Evolutionary conservation across 2,113 vertebrate species (phyloP).

Genomic region (Brachionichthys hirsutus): DNA sequence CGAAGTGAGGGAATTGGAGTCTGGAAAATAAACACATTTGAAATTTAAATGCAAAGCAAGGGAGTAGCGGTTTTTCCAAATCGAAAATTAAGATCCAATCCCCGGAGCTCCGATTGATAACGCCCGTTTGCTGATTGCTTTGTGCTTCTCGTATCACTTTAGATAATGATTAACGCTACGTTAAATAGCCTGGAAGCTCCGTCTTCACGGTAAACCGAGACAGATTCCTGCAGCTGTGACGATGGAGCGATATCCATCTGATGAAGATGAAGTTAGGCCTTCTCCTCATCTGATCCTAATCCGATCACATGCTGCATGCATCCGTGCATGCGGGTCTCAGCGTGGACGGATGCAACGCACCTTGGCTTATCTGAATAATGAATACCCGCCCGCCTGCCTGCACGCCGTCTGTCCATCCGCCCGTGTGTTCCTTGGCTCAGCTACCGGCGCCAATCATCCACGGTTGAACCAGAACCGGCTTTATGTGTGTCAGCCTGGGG

Average conservation of each 20-base stretch:
- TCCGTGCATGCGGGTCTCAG: neutral
- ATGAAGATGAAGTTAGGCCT: neutral
- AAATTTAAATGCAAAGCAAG: conserved; percentile 65
- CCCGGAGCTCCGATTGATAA: neutral
- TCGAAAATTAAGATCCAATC: conserved; percentile 5
- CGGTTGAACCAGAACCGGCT: conserved; percentile 32
- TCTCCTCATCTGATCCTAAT: conserved; percentile 37
- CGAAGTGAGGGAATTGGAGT: conserved; percentile 64
- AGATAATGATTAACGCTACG: too few species aligned
- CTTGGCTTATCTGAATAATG: conserved; percentile 3
- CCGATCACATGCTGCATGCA: conserved; percentile 4
- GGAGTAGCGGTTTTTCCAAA: too few species aligned
- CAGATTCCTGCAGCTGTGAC: too few species aligned
- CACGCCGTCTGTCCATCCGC: neutral
- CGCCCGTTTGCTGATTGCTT: too few species aligned
- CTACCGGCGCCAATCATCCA: conserved; percentile 19
- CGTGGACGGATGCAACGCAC: neutral
- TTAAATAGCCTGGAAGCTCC: too few species aligned
- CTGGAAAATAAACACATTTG: conserved; percentile 66
- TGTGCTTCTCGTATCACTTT: too few species aligned
- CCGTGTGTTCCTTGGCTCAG: conserved; percentile 28
- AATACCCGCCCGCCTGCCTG: neutral
- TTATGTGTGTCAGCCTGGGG: conserved; percentile 49
- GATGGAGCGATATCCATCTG: too few species aligned
- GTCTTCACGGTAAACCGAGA: too few species aligned